phyloP scores from a whole-genome alignment of 2,113 vertebrate genomes.

The Pangasianodon gigas region DNA sequence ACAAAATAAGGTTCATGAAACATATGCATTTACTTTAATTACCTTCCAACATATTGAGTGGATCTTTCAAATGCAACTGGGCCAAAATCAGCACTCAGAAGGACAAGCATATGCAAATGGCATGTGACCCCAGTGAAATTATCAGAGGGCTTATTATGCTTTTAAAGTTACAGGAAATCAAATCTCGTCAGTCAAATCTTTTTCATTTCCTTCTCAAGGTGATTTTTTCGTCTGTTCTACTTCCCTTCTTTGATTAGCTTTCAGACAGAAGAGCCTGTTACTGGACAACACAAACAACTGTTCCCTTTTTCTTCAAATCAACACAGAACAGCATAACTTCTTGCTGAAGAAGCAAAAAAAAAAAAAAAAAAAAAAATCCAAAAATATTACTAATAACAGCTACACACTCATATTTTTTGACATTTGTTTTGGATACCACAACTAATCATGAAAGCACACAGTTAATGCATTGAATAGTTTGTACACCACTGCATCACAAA shows the following conservation, averaged over 20 bases:
- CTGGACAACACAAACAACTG: neutral
- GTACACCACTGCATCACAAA: conserved; percentile 11
- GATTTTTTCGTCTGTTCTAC: neutral
- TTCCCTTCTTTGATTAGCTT: conserved; percentile 6
- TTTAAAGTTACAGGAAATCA: neutral
- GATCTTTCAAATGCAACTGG: conserved; percentile 6
- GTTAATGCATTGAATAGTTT: neutral
- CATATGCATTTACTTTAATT: conserved; percentile 10
- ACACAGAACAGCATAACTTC: neutral
- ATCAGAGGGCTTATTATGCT: neutral
- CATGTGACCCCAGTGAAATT: neutral
- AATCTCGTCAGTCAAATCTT: neutral
- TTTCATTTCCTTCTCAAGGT: neutral
- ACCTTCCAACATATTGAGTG: neutral
- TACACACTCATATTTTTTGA: neutral
- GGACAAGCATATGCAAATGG: neutral
- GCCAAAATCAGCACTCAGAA: neutral
- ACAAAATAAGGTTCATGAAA: conserved; percentile 14
- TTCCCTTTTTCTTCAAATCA: neutral
- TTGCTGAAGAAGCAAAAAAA: neutral
- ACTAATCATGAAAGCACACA: neutral
- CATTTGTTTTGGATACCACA: neutral
- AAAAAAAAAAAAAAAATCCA: neutral
- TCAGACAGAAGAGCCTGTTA: neutral
- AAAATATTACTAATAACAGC: neutral